Base-by-base conservation (phyloP, 2,888 invertebrate genomes). In the Anthophora plumipes region DNA sequence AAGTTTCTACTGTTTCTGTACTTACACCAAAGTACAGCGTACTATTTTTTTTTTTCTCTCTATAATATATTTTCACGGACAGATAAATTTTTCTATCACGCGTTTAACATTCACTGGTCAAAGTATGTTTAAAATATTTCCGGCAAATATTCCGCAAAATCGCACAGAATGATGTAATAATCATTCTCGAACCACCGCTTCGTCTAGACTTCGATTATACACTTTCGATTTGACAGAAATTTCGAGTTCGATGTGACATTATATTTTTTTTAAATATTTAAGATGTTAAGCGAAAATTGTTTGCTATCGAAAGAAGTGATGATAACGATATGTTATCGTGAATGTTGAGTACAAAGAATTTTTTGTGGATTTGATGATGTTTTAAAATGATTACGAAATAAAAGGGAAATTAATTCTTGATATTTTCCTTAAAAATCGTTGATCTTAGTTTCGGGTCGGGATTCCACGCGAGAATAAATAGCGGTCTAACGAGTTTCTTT, bases 291-390 rank as follows among this genome's bases (percentile, higher is more conserved):
- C 8, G 9, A n/a, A 7, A 20, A 2, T 31, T 59, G 43, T 54
- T 52, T 37, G 46, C 5, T 12, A n/a, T 46, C 11, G 7, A 3
- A 63, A 37, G 8, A 3, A 20, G 14, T 0, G 0, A 14, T 12
- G 41, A 39, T 17, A 69, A n/a, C 41, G 61, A 61, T 60, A 69
- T 39, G 46, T 69, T 68, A 68, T 37, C 41, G 1, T 6, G 22
- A 9, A 14, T 25, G 12, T n/a, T 39, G 11, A 46, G 25, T 39
- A 43, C 37, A 41, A 1, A 50, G 8, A n/a, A 17, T 63, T 7
- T n/a, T 6, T 3, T 31, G 14, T 9, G n/a, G 4, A 20, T 17
- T 11, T 64, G 20, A 20, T 60, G 37, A 7, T 9, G 22, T 22
- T 59, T 11, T 52, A 39, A 11, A 20, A 11, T 22, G 12, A 55